phyloP scores from a whole-genome alignment of 2,113 vertebrate genomes.

The Martes martes region DNA sequence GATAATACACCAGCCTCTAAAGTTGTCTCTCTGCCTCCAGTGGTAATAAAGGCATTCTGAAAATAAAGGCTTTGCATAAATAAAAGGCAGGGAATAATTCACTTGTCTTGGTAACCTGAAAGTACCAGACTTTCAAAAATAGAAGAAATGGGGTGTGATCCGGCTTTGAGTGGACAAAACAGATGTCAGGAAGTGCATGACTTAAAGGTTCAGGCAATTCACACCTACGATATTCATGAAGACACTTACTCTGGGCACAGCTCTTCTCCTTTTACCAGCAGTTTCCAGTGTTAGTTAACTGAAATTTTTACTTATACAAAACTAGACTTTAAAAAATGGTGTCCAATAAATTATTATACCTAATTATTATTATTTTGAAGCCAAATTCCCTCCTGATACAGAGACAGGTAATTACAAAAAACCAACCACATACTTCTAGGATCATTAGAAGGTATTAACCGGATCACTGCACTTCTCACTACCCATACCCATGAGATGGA shows the following conservation, averaged over 20 bases:
- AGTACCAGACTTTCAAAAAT: not conserved
- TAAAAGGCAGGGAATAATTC: not conserved
- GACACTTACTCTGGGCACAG: not conserved
- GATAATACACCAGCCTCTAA: not conserved
- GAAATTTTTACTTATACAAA: not conserved
- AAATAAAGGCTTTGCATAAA: not conserved
- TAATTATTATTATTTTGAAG: not conserved
- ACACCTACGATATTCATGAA: not conserved
- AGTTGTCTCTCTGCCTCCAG: not conserved
- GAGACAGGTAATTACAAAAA: not conserved
- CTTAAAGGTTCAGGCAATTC: not conserved
- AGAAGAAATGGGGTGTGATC: not conserved
- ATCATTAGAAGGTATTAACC: not conserved
- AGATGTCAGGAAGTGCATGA: not conserved
- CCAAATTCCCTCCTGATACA: not conserved
- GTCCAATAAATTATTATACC: not conserved
- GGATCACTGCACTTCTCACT: not conserved
- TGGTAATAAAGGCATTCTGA: not conserved
- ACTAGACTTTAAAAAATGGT: not conserved
- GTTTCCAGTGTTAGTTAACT: not conserved
- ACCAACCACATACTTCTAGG: not conserved
- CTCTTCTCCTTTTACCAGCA: not conserved
- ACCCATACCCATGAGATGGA: not conserved
- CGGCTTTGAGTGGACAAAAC: not conserved
- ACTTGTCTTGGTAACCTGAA: not conserved